These are phyloP conservation scores for Bolinopsis microptera DNA, from an alignment of 37 sponge, comb jelly and placozoan genomes.

Conservation along the genomic window DNA sequence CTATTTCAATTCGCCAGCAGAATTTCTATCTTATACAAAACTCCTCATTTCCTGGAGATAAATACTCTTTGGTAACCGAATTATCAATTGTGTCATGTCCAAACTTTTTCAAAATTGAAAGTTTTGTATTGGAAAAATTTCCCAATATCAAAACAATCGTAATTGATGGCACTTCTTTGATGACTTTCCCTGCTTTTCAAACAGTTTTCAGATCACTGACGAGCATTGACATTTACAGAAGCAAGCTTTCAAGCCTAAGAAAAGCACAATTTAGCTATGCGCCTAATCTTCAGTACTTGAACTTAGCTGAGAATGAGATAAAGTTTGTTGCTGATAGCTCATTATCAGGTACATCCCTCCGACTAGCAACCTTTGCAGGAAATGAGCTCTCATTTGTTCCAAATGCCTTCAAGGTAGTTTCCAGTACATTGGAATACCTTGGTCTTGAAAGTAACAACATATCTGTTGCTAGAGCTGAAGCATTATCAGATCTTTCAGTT, in stretches of 20 bases:
- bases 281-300: conserved; percentile 1
- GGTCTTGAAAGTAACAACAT: conserved; percentile 45
- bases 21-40: neutral
- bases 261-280: neutral
- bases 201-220: neutral
- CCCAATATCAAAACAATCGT: conserved; percentile 3
- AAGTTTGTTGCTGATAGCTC: neutral
- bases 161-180: neutral
- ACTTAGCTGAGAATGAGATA: conserved; percentile 32
- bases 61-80: conserved; percentile 1
- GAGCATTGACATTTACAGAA: conserved; percentile 20
- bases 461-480: neutral
- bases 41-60: neutral
- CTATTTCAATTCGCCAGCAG: neutral
- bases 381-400: conserved; percentile 17
- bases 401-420: neutral
- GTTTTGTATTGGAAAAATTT: conserved; percentile 19
- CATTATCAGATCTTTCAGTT: neutral
- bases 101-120: conserved; percentile 13
- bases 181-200: neutral
- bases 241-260: neutral
- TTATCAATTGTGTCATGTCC: conserved; percentile 11
- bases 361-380: neutral
- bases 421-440: neutral
- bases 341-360: neutral